These are phyloP conservation scores for Myotis yumanensis DNA, from an alignment of 2,113 vertebrate species.

Conservation along the genomic window DNA sequence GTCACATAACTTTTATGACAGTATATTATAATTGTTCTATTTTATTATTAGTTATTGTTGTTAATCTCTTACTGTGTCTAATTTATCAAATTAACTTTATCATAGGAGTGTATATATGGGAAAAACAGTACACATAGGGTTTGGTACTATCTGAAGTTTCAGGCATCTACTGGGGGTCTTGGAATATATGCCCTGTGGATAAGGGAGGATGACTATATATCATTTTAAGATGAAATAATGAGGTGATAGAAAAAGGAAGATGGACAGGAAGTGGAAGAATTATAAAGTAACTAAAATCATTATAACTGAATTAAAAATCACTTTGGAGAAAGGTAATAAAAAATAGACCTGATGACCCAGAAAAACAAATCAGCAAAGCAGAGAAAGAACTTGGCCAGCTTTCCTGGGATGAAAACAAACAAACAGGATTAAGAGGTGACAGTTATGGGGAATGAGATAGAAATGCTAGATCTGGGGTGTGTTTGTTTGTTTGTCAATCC, in stretches of 20 bases:
- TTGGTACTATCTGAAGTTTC: not conserved
- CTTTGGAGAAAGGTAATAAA: conserved; percentile 9
- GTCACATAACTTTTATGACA: not conserved
- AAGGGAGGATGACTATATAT: not conserved
- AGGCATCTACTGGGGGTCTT: not conserved
- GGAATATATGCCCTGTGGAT: not conserved
- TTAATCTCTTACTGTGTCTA: not conserved
- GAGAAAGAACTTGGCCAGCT: not conserved
- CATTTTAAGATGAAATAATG: not conserved
- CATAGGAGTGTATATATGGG: not conserved
- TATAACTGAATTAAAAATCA: conserved; percentile 13
- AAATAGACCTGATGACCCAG: not conserved
- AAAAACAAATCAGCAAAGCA: conserved; percentile 14
- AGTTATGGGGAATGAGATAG: not conserved
- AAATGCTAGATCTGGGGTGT: not conserved
- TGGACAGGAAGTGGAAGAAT: not conserved
- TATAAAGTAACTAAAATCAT: not conserved
- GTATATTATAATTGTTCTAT: not conserved
- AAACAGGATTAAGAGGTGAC: not conserved
- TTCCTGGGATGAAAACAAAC: not conserved
- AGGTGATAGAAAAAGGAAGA: not conserved
- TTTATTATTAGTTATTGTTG: not conserved
- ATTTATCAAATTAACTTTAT: not conserved
- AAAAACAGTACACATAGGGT: not conserved
- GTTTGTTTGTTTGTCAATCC: too few species aligned